A percentile compares a stretch with the other conserved stretches of the same genome.
Evolutionary conservation across 2,113 vertebrate genomes (phyloP).

Genomic region (Coptodon rendalli): DNA sequence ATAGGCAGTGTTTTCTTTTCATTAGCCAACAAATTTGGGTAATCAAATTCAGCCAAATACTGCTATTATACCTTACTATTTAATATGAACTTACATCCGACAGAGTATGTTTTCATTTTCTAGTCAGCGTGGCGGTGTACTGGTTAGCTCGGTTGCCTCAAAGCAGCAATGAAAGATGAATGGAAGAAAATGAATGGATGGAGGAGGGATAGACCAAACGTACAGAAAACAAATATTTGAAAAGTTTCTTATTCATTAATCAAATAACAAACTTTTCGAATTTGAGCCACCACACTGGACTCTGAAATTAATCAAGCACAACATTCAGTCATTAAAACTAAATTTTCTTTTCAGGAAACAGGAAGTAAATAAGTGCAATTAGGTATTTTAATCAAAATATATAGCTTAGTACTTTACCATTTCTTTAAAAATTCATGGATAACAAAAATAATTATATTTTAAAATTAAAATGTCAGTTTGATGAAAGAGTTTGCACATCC

Average conservation of each 20-base stretch:
- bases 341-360: too few relatives aligned
- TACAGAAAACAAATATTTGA: background rate
- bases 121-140: background rate
- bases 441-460: background rate
- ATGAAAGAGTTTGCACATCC: background rate
- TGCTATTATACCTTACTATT: background rate
- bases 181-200: background rate
- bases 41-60: background rate
- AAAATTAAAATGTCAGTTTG: background rate
- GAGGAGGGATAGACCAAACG: background rate
- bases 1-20: background rate
- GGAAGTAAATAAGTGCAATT: background rate
- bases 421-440: background rate
- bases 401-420: background rate
- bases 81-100: background rate
- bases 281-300: rapidly evolving
- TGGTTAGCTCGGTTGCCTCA: background rate
- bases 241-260: background rate
- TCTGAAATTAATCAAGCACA: background rate
- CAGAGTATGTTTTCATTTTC: background rate
- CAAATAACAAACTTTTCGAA: background rate
- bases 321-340: background rate
- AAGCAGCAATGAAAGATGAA: rapidly evolving
- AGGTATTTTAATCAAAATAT: background rate
- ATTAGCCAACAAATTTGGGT: background rate